A percentile compares a stretch with the other conserved stretches of the same genome.
Evolutionary conservation across 64 coral and sea anemone species (phyloP).

Genomic region (Montipora cactus): DNA sequence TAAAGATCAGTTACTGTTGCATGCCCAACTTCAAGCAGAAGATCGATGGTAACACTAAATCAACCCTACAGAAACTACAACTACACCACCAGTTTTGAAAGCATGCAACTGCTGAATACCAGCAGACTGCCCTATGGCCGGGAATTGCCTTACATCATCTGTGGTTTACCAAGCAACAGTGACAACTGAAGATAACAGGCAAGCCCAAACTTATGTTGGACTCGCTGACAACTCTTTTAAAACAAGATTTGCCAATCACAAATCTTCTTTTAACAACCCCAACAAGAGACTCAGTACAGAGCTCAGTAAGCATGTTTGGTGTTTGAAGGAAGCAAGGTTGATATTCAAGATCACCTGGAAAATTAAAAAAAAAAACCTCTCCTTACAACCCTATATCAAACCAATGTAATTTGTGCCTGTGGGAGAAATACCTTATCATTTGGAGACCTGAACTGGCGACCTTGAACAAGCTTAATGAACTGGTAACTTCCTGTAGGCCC

Average conservation of each 20-base stretch:
- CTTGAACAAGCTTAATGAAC: too few relatives aligned
- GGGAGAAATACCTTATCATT: too few relatives aligned
- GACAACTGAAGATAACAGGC: too few relatives aligned
- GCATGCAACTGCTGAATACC: conserved; percentile 36
- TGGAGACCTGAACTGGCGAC: too few relatives aligned
- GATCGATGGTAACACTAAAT: conserved; percentile 57
- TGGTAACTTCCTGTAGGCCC: too few relatives aligned
- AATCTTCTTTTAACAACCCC: background rate
- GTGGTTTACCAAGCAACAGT: conserved; percentile 11
- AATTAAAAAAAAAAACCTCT: background rate
- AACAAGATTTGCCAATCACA: conserved; percentile 28
- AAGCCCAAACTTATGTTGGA: conserved; percentile 41
- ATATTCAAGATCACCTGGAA: conserved; percentile 20
- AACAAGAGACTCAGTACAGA: conserved; percentile 6
- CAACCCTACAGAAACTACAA: conserved; percentile 14
- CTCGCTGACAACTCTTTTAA: conserved; percentile 55
- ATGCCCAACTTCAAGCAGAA: conserved; percentile 66
- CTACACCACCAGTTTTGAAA: background rate
- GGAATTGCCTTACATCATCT: conserved; percentile 50
- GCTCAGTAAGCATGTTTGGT: conserved; percentile 37
- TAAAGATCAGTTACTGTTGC: conserved; percentile 48
- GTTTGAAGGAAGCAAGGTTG: background rate
- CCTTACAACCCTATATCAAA: background rate
- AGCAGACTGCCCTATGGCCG: conserved; percentile 35
- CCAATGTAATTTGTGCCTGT: too few relatives aligned